Conservation (phyloP, 2,888 invertebrate genomes). For the Adelphocoris suturalis region DNA sequence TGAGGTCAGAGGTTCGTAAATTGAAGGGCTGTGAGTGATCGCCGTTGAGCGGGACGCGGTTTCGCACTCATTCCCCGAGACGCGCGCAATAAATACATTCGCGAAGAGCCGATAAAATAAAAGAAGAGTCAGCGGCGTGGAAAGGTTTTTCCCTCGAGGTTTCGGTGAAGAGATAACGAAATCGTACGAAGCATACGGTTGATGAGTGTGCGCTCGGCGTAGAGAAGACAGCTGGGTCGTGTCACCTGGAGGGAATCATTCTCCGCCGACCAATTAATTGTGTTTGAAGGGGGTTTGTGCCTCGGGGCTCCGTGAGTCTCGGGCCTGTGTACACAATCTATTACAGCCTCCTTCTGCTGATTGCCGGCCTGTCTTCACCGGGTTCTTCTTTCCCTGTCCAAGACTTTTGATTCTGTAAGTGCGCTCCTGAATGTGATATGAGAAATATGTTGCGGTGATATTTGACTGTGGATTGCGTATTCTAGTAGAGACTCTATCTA, state of each 20-base stretch:
- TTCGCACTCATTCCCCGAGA: no score
- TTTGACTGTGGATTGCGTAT: no score
- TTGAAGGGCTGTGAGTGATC: no score
- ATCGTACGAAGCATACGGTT: constrained; percentile 56
- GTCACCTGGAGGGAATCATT: constrained; percentile 72
- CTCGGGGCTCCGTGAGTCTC: constrained; percentile 34
- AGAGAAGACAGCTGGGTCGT: constrained; percentile 69
- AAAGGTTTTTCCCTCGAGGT: constrained; percentile 54
- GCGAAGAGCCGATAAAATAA: constrained; percentile 30
- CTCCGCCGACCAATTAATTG: constrained; percentile 69
- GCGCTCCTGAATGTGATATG: not conserved
- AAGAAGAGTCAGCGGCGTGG: constrained; percentile 58
- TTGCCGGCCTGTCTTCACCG: constrained; percentile 62
- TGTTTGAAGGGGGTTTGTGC: constrained; percentile 64
- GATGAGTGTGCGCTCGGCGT: constrained; percentile 20
- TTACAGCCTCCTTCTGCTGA: constrained; percentile 63
- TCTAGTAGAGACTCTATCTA: no score
- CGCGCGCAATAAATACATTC: constrained; percentile 54
- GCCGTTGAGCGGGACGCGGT: no score
- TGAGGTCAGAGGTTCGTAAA: no score
- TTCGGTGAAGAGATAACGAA: constrained; percentile 57
- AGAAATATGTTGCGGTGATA: no score
- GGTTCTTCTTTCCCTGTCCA: not conserved
- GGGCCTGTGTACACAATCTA: constrained; percentile 62
- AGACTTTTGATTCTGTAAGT: not conserved